A percentile compares a stretch with the other conserved stretches of the same genome.
Conservation (phyloP, 2,113 vertebrate genomes). For the Melanerpes formicivorus region DNA sequence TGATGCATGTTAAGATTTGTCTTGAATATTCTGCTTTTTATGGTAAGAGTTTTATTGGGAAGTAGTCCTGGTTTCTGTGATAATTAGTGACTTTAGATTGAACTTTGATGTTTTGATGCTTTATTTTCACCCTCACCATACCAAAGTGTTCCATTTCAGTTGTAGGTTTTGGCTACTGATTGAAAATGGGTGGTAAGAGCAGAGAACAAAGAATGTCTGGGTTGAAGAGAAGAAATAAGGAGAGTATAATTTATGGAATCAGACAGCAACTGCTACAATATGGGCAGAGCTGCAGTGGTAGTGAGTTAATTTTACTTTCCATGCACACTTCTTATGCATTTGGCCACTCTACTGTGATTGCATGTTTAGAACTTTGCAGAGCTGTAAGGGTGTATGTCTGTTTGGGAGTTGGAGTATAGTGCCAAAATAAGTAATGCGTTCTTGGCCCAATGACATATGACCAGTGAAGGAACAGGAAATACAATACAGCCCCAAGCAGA, state of each 20-base stretch:
- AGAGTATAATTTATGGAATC: not conserved
- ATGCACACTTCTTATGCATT: not conserved
- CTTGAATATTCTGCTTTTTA: not conserved
- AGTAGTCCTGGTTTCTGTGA: not conserved
- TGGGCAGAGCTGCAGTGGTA: not conserved
- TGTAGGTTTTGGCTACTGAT: not conserved
- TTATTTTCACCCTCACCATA: not conserved
- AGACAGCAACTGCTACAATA: not conserved
- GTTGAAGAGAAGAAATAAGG: not conserved
- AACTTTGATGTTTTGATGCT: not conserved
- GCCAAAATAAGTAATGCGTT: not conserved
- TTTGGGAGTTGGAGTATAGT: not conserved
- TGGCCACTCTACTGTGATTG: not conserved
- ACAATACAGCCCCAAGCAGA: rapidly evolving
- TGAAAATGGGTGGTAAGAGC: not conserved
- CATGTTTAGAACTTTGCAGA: not conserved
- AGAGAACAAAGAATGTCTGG: not conserved
- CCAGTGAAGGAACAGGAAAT: not conserved
- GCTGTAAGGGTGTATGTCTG: not conserved
- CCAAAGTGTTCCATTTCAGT: not conserved
- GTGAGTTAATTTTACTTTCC: not conserved
- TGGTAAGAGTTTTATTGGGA: not conserved
- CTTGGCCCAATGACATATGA: not conserved
- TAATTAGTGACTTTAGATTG: not conserved
- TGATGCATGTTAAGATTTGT: not conserved